phyloP scores from a whole-genome alignment of 2,888 invertebrate genomes.

The Cinara cedri region DNA sequence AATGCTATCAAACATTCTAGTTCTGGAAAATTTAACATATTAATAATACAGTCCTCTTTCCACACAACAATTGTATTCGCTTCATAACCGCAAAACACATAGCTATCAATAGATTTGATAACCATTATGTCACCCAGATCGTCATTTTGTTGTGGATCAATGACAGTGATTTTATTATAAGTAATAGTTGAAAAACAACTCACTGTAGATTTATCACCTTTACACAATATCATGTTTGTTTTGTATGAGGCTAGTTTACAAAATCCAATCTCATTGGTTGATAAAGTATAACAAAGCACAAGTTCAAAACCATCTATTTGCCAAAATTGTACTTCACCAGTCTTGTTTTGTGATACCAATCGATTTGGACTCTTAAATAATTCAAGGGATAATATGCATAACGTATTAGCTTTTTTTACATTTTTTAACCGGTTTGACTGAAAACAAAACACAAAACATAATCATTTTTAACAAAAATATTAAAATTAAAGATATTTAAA shows the following conservation, averaged over 20 bases:
- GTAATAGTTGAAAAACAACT: conserved; percentile 58
- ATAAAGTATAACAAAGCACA: not conserved
- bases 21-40: conserved; percentile 67
- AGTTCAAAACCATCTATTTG: conserved; percentile 26
- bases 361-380: conserved; percentile 9
- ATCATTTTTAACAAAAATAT: not conserved
- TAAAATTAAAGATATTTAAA: not conserved
- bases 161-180: conserved; percentile 63
- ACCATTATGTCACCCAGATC: conserved; percentile 72
- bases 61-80: conserved; percentile 75
- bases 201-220: conserved; percentile 56
- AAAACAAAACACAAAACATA: conserved; percentile 14
- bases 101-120: conserved; percentile 67
- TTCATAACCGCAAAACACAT: conserved; percentile 75
- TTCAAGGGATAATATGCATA: conserved; percentile 9
- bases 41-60: conserved; percentile 70
- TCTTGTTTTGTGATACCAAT: conserved; percentile 31
- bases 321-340: conserved; percentile 38
- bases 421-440: conserved; percentile 31
- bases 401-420: not conserved
- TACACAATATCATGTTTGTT: conserved; percentile 55
- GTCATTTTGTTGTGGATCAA: conserved; percentile 61
- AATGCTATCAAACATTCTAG: conserved; percentile 74
- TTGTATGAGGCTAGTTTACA: conserved; percentile 63
- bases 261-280: conserved; percentile 70